phyloP scores from a whole-genome alignment of 2,797 vertebrate genomes.

The Graptemys geographica region DNA sequence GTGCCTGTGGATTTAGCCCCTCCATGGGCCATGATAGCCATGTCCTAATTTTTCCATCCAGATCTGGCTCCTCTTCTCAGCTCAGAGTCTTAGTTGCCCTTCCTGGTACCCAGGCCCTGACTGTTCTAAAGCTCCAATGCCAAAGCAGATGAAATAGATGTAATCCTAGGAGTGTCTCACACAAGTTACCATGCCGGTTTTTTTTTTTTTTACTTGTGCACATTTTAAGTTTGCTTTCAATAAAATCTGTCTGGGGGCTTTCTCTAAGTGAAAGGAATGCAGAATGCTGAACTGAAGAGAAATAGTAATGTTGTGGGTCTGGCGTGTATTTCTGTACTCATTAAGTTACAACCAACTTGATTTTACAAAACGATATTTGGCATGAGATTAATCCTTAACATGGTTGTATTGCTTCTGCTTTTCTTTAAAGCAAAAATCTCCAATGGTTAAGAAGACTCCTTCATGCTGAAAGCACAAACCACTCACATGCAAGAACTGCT shows the following conservation, averaged over 20 bases:
- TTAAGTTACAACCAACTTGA: not conserved
- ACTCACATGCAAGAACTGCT: fast-evolving
- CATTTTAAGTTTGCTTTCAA: not conserved
- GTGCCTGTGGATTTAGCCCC: too few relatives aligned
- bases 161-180: not conserved
- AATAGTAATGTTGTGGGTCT: not conserved
- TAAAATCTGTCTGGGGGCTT: not conserved
- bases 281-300: not conserved
- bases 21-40: too few relatives aligned
- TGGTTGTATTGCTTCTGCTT: not conserved
- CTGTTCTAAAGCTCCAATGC: not conserved
- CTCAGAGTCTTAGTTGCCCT: not conserved
- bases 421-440: not conserved
- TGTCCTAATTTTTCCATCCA: not conserved
- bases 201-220: not conserved
- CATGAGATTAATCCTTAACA: not conserved
- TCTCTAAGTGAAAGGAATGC: not conserved
- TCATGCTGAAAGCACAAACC: not conserved
- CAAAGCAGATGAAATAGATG: not conserved
- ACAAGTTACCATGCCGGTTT: not conserved
- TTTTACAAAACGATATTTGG: not conserved
- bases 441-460: not conserved
- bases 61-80: not conserved
- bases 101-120: not conserved
- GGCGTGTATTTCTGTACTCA: not conserved